Evolutionary conservation across 23 tunicate species (phyloP).

Genomic region (Ciona savignyi): DNA sequence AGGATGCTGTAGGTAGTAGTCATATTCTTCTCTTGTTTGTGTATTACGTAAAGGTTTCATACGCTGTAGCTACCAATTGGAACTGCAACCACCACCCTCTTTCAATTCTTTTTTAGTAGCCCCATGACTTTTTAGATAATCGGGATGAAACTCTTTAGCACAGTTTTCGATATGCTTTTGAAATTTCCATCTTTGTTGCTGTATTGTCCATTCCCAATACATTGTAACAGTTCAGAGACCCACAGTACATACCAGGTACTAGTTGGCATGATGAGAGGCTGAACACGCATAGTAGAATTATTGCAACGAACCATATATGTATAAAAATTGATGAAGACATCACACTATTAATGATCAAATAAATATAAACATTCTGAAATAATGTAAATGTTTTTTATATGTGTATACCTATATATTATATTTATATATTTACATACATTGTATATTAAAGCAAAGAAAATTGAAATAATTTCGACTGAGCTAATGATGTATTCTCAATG

Average conservation of each 20-base stretch:
- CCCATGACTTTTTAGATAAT: conserved; percentile 46
- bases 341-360: neutral
- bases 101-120: conserved; percentile 58
- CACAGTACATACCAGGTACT: conserved; percentile 91
- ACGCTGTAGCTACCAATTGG: conserved; percentile 76
- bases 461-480: too few species aligned
- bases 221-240: conserved; percentile 74
- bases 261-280: conserved; percentile 25
- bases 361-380: neutral
- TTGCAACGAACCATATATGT: neutral
- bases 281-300: neutral
- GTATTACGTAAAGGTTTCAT: conserved; percentile 75
- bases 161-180: conserved; percentile 60
- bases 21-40: conserved; percentile 77
- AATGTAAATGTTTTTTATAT: neutral
- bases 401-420: too few species aligned
- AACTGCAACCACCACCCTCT: conserved; percentile 46
- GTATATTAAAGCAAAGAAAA: too few species aligned
- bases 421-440: too few species aligned
- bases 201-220: conserved; percentile 50
- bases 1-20: conserved; percentile 88
- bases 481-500: too few species aligned
- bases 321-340: neutral
- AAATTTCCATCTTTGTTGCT: conserved; percentile 44
- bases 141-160: conserved; percentile 90